Evolutionary conservation across 2,888 invertebrate species (phyloP).

Genomic region (Noctua comes): DNA sequence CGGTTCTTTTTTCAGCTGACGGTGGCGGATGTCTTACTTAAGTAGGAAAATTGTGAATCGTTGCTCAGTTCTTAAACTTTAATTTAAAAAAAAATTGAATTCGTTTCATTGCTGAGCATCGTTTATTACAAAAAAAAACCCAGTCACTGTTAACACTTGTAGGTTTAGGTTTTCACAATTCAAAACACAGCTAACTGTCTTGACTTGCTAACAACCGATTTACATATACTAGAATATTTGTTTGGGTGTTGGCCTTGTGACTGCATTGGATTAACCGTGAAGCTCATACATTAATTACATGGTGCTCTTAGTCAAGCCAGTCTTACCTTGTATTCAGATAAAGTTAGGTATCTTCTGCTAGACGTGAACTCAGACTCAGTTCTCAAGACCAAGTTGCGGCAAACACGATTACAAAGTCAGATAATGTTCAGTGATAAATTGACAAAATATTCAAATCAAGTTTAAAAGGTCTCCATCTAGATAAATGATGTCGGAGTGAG

Average conservation of each 20-base stretch:
- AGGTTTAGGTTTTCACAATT: background rate
- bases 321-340: background rate
- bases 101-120: background rate
- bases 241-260: background rate
- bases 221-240: background rate
- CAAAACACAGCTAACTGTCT: background rate
- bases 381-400: background rate
- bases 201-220: background rate
- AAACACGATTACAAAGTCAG: slow-evolving; percentile 2
- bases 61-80: background rate
- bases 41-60: background rate
- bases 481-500: background rate
- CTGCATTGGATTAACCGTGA: background rate
- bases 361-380: background rate
- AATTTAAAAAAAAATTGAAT: background rate
- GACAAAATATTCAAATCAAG: slow-evolving; percentile 18
- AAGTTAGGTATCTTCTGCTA: background rate
- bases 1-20: background rate
- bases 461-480: background rate
- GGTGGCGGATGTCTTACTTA: too few species aligned
- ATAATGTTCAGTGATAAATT: slow-evolving; percentile 6
- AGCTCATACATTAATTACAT: slow-evolving; percentile 6
- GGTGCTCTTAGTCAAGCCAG: background rate
- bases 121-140: background rate
- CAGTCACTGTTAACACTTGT: background rate